Evolutionary conservation across 1,140 invertebrate genomes (phyloP), one percentile per base, ranked within the genome.

Genomic region (Eubasilissa regina): DNA sequence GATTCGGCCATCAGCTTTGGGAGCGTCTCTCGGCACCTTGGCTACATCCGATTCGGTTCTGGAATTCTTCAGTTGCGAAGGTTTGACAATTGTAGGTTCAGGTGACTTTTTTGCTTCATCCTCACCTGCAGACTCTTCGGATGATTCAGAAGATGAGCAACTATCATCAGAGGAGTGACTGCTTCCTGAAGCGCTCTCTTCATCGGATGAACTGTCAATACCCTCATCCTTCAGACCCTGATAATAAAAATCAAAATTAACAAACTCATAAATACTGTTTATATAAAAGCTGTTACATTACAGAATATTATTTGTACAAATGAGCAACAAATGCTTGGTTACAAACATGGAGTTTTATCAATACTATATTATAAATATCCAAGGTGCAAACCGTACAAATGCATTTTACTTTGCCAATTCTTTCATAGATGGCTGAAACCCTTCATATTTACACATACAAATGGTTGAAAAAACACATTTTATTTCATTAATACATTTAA

Each of bases 191-290:
- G 81, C 86, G 7, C 87, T 87, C 66, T 88, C 88, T 58, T 89
- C 89, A 62, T 89, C 88, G 13, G 89, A 90, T 15, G 88, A 90
- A 83, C 88, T 89, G 79, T 89, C 87, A 62, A 89, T 90, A 53
- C 88, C 88, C 84, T 89, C 87, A 78, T 89, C 89, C 83, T 89
- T 89, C 3, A 89, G 84, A 81, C 89, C 89, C 89, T 89, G 83
- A 0, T 45, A 74, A 56, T 60, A 51, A 68, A 75, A 0, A 45
- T 19, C 4, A 13, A 68, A 68, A 35, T 35, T 35, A 3, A 35
- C 25, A 35, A 35, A 35, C 25, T n/a, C n/a, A n/a, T n/a, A 35
- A 35, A 3, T 35, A 35, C 1, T 35, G 6, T 35, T 35, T 35
- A 35, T 35, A 35, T 35, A 35, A 35, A 35, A 35, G 1, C 25